Base-by-base conservation (phyloP, 2,797 vertebrate genomes). In the Enteromius afrohamiltoni region DNA sequence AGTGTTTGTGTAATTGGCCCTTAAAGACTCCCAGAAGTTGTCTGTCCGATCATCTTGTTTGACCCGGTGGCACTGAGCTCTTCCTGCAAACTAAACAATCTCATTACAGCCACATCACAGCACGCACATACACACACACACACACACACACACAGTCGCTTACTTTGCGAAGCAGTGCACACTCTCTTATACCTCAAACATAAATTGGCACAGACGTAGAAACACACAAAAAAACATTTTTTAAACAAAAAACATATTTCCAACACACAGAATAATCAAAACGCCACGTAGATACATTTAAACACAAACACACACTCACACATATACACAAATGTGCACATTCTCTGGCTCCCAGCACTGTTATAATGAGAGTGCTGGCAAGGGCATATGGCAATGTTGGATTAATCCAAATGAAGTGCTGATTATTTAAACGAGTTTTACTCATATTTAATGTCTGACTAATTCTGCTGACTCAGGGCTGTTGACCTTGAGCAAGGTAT, bases 321-420 rank as follows among this genome's bases (percentile, higher is more conserved):
- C 14, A 80, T 45, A 45, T 53, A 70, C 31, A 71, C 67, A 64
- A 49, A 65, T 0, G 31, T 45, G 47, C 71, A 80, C 47, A 76
- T 69, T 58, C 49, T 47, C 29, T 86, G 73, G 86, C 87, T 82
- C 23, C 73, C 84, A 87, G 87, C 86, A 55, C 69, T 85, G 88
- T 88, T 89, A 88, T 90, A 90, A 90, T 88, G 89, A 90, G 85
- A 76, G 80, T 58, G 47, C 71, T 64, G 67, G 78, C 78, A 40
- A 67, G 82, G 85, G 82, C 84, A 88, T 83, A 85, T 69, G 65
- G 80, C 67, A 70, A 73, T 69, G 87, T 82, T 87, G 58, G 68
- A 78, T 79, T 82, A 55, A 88, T 83, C 70, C 77, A 84, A 82
- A 89, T 77, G 65, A 84, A 70, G 83, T 83, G 65, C 64, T 77